Evolutionary conservation across 2,113 vertebrate genomes (phyloP), one percentile per base, ranked within the genome.

Genomic region (Tetraodon nigroviridis): DNA sequence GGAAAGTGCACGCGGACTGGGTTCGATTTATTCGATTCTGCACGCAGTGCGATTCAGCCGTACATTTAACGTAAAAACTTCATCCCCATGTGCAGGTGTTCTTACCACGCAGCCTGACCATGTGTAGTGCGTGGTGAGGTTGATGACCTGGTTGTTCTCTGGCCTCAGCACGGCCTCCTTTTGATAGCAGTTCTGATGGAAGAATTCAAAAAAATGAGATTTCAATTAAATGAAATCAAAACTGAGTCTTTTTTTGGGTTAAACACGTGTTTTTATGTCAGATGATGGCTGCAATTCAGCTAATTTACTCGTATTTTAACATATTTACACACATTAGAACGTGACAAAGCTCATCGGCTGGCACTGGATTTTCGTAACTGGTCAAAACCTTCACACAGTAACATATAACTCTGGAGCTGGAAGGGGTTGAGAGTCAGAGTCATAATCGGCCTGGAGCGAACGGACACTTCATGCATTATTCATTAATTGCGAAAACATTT

Each of bases 91-190:
- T 47, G 7, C 19, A 24, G 55, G 44, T 13, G 48, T 19, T 67
- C 92, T 82, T 84, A 96, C 94, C 92, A 91, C 91, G 79, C 94
- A 96, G 55, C 94, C 94, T 1, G 94, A 95, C 94, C 94, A 96
- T 51, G 93, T 93, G 73, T 95, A 96, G 70, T 88, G 91, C 3
- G 94, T 96, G 61, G 93, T 96, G 37, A 96, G 91, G 83, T 96
- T 96, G 84, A 96, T 96, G 81, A 96, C 94, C 77, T 96, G 94
- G 87, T 95, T 95, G 79, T 96, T 96, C 76, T 95, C 94, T 0
- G 94, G 93, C 51, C 93, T 89, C 69, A 96, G 90, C 46, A 95
- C 94, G 0, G 92, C 92, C 85, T 96, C 94, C 75, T 94, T 95
- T 83, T 92, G 91, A 81, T 94, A 89, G 78, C 94, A 96, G 77